Conservation (phyloP, 1,140 invertebrate genomes). For the Drosophila chauvacae region DNA sequence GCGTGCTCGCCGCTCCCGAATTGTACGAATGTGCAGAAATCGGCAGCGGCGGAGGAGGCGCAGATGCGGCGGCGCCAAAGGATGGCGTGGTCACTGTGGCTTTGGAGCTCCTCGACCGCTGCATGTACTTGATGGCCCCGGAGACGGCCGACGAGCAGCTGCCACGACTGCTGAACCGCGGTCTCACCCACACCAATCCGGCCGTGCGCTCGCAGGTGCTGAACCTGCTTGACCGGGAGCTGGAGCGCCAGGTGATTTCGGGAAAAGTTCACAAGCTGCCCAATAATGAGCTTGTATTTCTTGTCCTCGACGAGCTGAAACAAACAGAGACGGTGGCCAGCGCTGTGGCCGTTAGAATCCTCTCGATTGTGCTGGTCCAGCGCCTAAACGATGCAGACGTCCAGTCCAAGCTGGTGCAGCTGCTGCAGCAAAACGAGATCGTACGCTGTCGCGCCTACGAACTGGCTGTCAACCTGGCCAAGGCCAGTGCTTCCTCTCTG, state of each 20-base stretch:
- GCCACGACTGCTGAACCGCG: slow-evolving; percentile 84
- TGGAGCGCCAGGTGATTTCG: slow-evolving; percentile 20
- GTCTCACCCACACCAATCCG: slow-evolving; percentile 85
- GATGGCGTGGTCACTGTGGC: slow-evolving; percentile 84
- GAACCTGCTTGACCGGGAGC: slow-evolving; percentile 83
- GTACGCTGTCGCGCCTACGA: slow-evolving; percentile 85
- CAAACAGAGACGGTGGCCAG: slow-evolving; percentile 48
- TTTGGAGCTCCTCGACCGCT: slow-evolving; percentile 87
- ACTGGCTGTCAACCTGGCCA: slow-evolving; percentile 89
- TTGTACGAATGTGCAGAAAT: slow-evolving; percentile 83
- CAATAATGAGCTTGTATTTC: slow-evolving; percentile 41
- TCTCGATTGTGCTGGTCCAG: slow-evolving; percentile 69
- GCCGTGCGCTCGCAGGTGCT: slow-evolving; percentile 86
- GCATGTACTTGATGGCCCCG: slow-evolving; percentile 86
- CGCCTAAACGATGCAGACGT: slow-evolving; percentile 68
- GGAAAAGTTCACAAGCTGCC: slow-evolving; percentile 19
- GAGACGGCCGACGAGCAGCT: slow-evolving; percentile 85
- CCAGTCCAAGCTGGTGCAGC: slow-evolving; percentile 50
- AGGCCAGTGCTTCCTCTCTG: slow-evolving; percentile 86
- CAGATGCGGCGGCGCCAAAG: slow-evolving; percentile 1
- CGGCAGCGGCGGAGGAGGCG: slow-evolving; percentile 5
- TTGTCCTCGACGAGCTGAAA: slow-evolving; percentile 62
- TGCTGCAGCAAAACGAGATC: slow-evolving; percentile 52
- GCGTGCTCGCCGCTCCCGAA: slow-evolving; percentile 76
- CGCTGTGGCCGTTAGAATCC: slow-evolving; percentile 51